Percentiles rank a stretch among this genome's conserved stretches.
These are phyloP conservation scores for Pelobates fuscus DNA, from an alignment of 2,113 vertebrate species.

Conservation along the genomic window DNA sequence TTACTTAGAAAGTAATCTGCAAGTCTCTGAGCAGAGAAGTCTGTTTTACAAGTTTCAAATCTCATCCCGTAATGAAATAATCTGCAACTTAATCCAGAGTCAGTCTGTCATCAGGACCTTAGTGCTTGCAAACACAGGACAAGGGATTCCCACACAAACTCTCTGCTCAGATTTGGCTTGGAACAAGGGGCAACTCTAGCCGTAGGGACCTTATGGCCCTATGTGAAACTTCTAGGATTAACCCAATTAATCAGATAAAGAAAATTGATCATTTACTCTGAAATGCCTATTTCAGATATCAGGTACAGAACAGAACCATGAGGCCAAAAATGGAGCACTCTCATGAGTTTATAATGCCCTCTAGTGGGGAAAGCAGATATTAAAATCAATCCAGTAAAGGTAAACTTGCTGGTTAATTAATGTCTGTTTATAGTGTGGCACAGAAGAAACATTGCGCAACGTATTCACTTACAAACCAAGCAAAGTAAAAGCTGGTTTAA, in stretches of 20 bases:
- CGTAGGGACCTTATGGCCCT: constrained; percentile 74
- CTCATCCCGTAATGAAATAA: constrained; percentile 60
- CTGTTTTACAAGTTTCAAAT: constrained; percentile 51
- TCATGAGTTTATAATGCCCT: constrained; percentile 79
- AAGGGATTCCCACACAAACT: constrained; percentile 57
- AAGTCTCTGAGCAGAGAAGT: constrained; percentile 54
- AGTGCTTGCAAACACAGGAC: constrained; percentile 53
- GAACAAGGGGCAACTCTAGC: constrained; percentile 73
- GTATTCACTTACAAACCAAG: neutral
- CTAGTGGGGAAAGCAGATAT: constrained; percentile 73
- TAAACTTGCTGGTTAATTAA: neutral
- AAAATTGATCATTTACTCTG: constrained; percentile 70
- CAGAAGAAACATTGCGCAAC: constrained; percentile 9
- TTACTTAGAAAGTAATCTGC: constrained; percentile 59
- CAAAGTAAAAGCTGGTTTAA: neutral
- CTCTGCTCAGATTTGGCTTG: constrained; percentile 53
- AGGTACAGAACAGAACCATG: constrained; percentile 66
- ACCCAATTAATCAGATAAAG: constrained; percentile 87
- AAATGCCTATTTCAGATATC: constrained; percentile 69
- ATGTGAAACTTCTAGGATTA: constrained; percentile 84
- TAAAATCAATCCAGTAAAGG: neutral
- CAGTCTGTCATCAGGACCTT: constrained; percentile 64
- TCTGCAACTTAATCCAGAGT: constrained; percentile 60
- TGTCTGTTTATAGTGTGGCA: neutral
- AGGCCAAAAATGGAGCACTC: constrained; percentile 52